phyloP scores from a whole-genome alignment of 2,888 invertebrate species.

The Iselma pallidipennis region DNA sequence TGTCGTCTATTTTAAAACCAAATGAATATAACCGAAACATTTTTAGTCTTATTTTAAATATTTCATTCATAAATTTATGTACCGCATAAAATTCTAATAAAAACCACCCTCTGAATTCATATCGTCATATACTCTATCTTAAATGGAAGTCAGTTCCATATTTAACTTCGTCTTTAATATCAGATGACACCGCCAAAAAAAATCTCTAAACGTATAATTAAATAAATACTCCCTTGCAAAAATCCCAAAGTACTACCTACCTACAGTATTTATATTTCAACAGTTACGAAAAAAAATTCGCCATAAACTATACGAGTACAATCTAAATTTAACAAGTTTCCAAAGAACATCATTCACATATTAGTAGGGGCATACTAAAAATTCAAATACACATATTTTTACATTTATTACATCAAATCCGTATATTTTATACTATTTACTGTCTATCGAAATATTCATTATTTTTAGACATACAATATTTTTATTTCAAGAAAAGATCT shows the following conservation, averaged over 20 bases:
- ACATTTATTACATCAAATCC: neutral
- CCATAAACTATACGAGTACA: neutral
- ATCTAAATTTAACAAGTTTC: neutral
- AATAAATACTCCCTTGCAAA: slow-evolving; percentile 9
- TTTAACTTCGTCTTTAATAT: neutral
- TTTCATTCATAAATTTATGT: slow-evolving; percentile 18
- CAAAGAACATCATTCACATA: neutral
- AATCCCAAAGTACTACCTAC: neutral
- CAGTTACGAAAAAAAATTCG: neutral
- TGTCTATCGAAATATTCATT: neutral
- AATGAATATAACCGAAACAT: neutral
- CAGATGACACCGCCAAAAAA: neutral
- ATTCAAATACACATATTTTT: neutral
- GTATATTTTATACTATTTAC: neutral
- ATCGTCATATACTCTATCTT: slow-evolving; percentile 7
- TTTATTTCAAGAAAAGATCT: too few relatives aligned
- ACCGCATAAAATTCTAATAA: slow-evolving; percentile 22
- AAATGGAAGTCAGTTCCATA: neutral
- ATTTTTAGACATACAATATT: neutral
- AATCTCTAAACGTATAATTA: neutral
- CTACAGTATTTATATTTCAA: neutral
- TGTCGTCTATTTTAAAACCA: neutral
- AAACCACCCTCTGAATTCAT: slow-evolving; percentile 11
- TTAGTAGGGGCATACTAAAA: slow-evolving; percentile 1
- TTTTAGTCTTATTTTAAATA: slow-evolving; percentile 8